These are phyloP conservation scores for Lethrus apterus DNA, from an alignment of 1,140 invertebrate species.

Conservation along the genomic window DNA sequence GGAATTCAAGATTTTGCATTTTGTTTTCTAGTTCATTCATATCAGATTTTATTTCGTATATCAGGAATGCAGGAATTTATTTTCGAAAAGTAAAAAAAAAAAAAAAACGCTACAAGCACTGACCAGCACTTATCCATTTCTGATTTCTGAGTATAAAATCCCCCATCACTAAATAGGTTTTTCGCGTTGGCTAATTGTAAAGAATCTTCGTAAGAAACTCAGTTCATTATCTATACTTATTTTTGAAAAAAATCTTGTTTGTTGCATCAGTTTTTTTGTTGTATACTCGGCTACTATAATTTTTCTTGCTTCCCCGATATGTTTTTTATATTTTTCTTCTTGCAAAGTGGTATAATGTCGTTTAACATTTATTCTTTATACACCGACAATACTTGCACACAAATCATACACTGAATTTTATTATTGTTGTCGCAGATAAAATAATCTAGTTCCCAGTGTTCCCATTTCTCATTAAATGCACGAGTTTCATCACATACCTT, in stretches of 20 bases:
- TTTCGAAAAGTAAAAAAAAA: slow-evolving; percentile 17
- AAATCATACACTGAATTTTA: too few relatives aligned
- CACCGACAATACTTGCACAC: too few relatives aligned
- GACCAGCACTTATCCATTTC: slow-evolving; percentile 10
- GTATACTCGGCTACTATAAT: not conserved
- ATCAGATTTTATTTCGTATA: slow-evolving; percentile 11
- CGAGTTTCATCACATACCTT: too few relatives aligned
- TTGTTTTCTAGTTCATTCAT: slow-evolving; percentile 5
- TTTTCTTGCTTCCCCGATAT: slow-evolving; percentile 2
- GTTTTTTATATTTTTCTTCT: not conserved
- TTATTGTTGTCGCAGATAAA: too few relatives aligned
- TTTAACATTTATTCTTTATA: too few relatives aligned
- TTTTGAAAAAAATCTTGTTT: too few relatives aligned
- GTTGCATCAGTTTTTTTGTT: slow-evolving; percentile 4
- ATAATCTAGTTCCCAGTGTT: too few relatives aligned
- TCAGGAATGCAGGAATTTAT: slow-evolving; percentile 11
- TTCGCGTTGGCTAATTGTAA: not conserved
- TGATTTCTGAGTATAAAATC: slow-evolving; percentile 16
- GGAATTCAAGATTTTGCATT: slow-evolving; percentile 3
- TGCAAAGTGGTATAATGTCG: slow-evolving; percentile 1
- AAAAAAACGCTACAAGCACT: slow-evolving; percentile 2
- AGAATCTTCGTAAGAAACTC: not conserved
- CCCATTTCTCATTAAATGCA: too few relatives aligned
- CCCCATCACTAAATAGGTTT: slow-evolving; percentile 8
- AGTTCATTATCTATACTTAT: not conserved